phyloP scores from a whole-genome alignment of 2,888 invertebrate species.

The Podabrus alpinus region DNA sequence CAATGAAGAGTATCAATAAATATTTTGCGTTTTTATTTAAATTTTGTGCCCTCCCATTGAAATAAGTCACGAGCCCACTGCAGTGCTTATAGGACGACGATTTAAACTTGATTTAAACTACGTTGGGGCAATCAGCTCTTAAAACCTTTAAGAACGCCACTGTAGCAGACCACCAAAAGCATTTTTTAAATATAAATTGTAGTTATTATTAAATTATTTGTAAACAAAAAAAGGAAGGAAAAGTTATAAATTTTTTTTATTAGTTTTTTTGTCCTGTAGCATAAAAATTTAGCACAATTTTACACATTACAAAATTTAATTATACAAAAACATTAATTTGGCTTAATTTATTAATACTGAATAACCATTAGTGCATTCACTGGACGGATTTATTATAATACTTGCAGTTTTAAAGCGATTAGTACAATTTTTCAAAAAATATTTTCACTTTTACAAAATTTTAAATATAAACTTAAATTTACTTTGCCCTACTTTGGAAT shows the following conservation, averaged over 20 bases:
- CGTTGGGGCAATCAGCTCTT: too few species aligned
- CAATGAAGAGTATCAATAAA: too few species aligned
- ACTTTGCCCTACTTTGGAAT: not conserved
- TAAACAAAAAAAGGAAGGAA: not conserved
- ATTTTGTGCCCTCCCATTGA: too few species aligned
- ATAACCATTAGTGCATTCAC: not conserved
- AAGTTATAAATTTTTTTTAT: not conserved
- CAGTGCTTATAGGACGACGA: too few species aligned
- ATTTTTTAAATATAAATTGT: too few species aligned
- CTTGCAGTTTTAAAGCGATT: not conserved
- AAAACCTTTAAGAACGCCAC: too few species aligned
- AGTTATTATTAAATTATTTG: too few species aligned
- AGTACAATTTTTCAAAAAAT: not conserved
- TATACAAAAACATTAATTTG: not conserved
- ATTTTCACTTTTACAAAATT: not conserved
- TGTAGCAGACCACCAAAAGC: too few species aligned
- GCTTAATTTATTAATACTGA: not conserved
- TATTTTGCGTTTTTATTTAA: too few species aligned
- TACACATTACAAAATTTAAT: not conserved
- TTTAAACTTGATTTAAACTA: too few species aligned
- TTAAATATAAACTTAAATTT: not conserved
- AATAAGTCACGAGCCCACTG: too few species aligned
- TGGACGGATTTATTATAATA: not conserved
- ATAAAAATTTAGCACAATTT: not conserved
- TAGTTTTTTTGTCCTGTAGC: not conserved